These are phyloP conservation scores for Amphimallon solstitiale DNA, from an alignment of 2,888 invertebrate genomes.

Conservation along the genomic window DNA sequence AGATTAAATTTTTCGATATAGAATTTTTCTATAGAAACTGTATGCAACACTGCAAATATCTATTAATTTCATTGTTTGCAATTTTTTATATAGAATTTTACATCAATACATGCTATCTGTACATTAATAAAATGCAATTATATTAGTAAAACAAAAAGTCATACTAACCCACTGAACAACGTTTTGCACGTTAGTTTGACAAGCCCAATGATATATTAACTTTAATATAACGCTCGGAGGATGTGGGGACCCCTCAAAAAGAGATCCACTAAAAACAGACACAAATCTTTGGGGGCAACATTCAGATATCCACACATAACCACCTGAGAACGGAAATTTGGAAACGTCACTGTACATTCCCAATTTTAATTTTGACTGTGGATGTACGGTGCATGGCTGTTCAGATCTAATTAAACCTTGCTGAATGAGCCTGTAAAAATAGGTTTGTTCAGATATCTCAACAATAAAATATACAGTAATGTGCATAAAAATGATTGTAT, in stretches of 20 bases:
- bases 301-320: slow-evolving; percentile 91
- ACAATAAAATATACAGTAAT: neutral
- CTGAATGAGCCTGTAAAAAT: slow-evolving; percentile 72
- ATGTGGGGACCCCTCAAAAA: slow-evolving; percentile 87
- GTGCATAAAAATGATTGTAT: no score
- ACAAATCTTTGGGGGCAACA: slow-evolving; percentile 87
- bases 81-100: no score
- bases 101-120: neutral
- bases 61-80: no score
- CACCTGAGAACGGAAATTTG: slow-evolving; percentile 88
- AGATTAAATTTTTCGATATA: no score
- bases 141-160: neutral
- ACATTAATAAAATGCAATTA: neutral
- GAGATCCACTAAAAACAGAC: slow-evolving; percentile 86
- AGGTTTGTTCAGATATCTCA: slow-evolving; percentile 1
- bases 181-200: slow-evolving; percentile 89
- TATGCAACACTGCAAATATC: no score
- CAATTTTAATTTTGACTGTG: slow-evolving; percentile 76
- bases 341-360: slow-evolving; percentile 88
- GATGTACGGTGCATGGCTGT: slow-evolving; percentile 79
- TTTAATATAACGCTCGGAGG: slow-evolving; percentile 85
- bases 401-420: slow-evolving; percentile 84
- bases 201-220: slow-evolving; percentile 90
- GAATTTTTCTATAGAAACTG: no score
- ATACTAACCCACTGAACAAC: slow-evolving; percentile 85